Evolutionary conservation across 2,797 vertebrate species (phyloP).

Genomic region (Sebastes melanostomus): DNA sequence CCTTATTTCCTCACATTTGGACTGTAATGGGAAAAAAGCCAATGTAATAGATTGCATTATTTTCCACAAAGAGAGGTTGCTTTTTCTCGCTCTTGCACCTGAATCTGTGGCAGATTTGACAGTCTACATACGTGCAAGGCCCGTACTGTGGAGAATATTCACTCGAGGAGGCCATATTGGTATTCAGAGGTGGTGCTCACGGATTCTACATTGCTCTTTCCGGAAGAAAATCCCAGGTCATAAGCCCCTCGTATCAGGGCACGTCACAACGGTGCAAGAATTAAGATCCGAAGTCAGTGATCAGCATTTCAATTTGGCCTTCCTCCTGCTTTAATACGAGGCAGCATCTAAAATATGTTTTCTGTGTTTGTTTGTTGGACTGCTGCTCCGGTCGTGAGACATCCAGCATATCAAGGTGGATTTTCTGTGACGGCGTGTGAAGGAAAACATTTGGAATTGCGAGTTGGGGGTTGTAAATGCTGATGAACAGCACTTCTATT

Average conservation of each 20-base stretch:
- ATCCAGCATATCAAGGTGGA: slow-evolving; percentile 32
- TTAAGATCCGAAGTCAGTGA: slow-evolving; percentile 45
- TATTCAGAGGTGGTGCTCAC: slow-evolving; percentile 49
- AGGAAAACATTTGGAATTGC: slow-evolving; percentile 62
- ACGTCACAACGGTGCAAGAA: slow-evolving; percentile 23
- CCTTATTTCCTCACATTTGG: slow-evolving; percentile 1
- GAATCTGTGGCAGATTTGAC: slow-evolving; percentile 15
- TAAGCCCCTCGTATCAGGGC: slow-evolving; percentile 50
- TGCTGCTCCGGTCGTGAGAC: not conserved
- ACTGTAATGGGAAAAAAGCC: not conserved
- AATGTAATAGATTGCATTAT: not conserved
- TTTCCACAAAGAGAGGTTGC: not conserved
- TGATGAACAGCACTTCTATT: slow-evolving; percentile 78
- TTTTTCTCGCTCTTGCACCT: not conserved
- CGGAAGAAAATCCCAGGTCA: slow-evolving; percentile 55
- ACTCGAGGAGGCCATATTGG: slow-evolving; percentile 36
- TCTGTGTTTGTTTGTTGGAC: slow-evolving; percentile 10
- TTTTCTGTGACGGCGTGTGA: slow-evolving; percentile 44
- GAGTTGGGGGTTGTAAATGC: slow-evolving; percentile 61
- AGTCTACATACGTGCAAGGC: slow-evolving; percentile 6
- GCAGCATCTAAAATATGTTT: not conserved
- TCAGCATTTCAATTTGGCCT: slow-evolving; percentile 40
- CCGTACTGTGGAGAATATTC: slow-evolving; percentile 20
- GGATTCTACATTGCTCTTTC: slow-evolving; percentile 37
- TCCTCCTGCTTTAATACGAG: slow-evolving; percentile 2